Evolutionary conservation across 1,140 invertebrate genomes (phyloP).

Genomic region (Uloborus diversus): DNA sequence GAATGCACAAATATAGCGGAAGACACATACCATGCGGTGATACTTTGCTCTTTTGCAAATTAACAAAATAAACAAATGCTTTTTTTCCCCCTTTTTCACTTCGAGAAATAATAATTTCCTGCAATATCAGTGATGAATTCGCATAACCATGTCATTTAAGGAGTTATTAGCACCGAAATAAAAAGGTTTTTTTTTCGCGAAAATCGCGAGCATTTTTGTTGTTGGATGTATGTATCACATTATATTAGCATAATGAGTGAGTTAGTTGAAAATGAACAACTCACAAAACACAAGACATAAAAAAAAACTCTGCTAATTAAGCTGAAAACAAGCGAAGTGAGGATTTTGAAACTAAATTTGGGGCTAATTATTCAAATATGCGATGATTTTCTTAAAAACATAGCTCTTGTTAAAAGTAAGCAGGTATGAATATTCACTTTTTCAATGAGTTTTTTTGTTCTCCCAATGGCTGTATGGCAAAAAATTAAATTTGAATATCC

Average conservation of each 20-base stretch:
- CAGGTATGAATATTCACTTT: conserved; percentile 50
- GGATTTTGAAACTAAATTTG: conserved; percentile 28
- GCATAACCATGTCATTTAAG: conserved; percentile 42
- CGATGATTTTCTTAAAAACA: conserved; percentile 10
- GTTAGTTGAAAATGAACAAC: conserved; percentile 35
- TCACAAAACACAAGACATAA: neutral
- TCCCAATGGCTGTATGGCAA: neutral
- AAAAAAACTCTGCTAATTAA: conserved; percentile 22
- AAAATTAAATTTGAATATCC: conserved; percentile 6
- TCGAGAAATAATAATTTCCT: neutral
- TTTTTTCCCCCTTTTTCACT: conserved; percentile 4
- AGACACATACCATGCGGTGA: neutral
- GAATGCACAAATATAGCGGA: conserved; percentile 32
- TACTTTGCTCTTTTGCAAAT: conserved; percentile 4
- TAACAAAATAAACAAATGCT: conserved; percentile 18
- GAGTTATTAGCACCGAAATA: conserved; percentile 31
- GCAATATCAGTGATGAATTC: neutral
- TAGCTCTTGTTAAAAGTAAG: neutral
- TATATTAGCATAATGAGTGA: conserved; percentile 51
- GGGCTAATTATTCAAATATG: conserved; percentile 46
- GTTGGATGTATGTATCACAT: too few relatives aligned
- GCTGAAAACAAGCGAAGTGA: neutral
- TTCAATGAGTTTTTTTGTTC: conserved; percentile 36
- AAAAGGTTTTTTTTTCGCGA: neutral
- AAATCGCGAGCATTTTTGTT: too few relatives aligned